Conservation (phyloP, 2,888 invertebrate species). For the Leptarthrus brevirostris region DNA sequence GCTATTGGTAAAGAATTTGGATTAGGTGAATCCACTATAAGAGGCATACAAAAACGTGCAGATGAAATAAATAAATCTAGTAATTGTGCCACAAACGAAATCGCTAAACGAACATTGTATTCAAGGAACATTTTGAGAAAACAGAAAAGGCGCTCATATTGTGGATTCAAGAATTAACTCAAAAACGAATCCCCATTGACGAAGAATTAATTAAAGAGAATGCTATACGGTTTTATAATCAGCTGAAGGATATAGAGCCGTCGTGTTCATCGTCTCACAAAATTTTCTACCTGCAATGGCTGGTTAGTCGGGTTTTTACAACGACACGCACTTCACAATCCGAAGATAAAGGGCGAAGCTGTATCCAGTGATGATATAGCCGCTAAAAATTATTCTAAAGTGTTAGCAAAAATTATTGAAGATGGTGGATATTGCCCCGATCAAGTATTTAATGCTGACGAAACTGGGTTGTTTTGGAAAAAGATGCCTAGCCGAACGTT, state of each 20-base stretch:
- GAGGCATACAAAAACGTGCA: slow-evolving; percentile 21
- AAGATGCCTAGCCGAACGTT: slow-evolving; percentile 60
- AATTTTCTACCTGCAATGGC: slow-evolving; percentile 54
- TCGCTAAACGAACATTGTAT: background rate
- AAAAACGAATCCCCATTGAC: slow-evolving; percentile 53
- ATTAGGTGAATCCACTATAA: slow-evolving; percentile 36
- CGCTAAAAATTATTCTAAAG: slow-evolving; percentile 53
- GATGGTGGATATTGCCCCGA: slow-evolving; percentile 56
- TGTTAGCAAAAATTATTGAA: slow-evolving; percentile 56
- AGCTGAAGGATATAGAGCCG: slow-evolving; percentile 52
- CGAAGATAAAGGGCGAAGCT: slow-evolving; percentile 56
- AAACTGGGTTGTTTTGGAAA: slow-evolving; percentile 59
- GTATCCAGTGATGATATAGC: slow-evolving; percentile 55
- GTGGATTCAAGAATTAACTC: slow-evolving; percentile 55
- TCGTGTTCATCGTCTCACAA: background rate
- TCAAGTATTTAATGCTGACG: slow-evolving; percentile 59
- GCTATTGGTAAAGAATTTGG: slow-evolving; percentile 12
- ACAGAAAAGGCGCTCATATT: slow-evolving; percentile 55
- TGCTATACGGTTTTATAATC: slow-evolving; percentile 53
- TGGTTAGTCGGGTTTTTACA: slow-evolving; percentile 56
- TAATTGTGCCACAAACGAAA: background rate
- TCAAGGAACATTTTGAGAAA: slow-evolving; percentile 53
- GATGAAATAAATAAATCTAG: background rate
- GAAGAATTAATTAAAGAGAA: slow-evolving; percentile 53
- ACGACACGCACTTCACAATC: slow-evolving; percentile 56